Percentiles rank a stretch among this genome's conserved stretches.
These are phyloP conservation scores for Epistrophe eligans DNA, from an alignment of 2,888 invertebrate species.

Conservation along the genomic window DNA sequence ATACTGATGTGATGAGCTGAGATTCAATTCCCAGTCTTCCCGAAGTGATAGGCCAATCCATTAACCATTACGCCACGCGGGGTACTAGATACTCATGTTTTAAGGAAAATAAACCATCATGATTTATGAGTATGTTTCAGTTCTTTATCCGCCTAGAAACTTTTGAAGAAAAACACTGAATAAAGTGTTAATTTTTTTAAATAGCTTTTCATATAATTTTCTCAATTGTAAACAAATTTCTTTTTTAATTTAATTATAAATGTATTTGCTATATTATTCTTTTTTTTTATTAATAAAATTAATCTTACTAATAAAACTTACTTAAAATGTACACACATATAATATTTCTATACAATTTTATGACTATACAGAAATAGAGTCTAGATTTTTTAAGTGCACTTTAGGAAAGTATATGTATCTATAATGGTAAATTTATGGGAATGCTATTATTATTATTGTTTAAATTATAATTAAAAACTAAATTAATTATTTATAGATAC, in stretches of 20 bases:
- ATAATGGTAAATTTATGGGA: conserved; percentile 6
- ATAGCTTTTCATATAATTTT: background rate
- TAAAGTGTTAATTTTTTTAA: no score
- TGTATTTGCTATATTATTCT: conserved; percentile 11
- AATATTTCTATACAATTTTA: background rate
- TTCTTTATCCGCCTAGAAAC: no score
- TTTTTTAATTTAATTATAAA: conserved; percentile 7
- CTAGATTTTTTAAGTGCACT: conserved; percentile 22
- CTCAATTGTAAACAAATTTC: background rate
- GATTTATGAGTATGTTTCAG: no score
- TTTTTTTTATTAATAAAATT: background rate
- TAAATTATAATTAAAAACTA: background rate
- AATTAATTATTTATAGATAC: background rate
- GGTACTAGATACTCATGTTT: no score
- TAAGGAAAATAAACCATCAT: no score
- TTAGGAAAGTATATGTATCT: background rate
- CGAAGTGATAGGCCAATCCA: no score
- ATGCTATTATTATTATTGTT: conserved; percentile 7
- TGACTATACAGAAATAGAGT: conserved; percentile 2
- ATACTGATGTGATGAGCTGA: no score
- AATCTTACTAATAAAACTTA: conserved; percentile 4
- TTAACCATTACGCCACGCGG: no score
- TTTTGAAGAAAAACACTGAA: no score
- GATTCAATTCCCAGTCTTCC: no score
- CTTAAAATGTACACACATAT: background rate